Conservation (phyloP, 2,797 vertebrate genomes). For the Clarias laeviceps region DNA sequence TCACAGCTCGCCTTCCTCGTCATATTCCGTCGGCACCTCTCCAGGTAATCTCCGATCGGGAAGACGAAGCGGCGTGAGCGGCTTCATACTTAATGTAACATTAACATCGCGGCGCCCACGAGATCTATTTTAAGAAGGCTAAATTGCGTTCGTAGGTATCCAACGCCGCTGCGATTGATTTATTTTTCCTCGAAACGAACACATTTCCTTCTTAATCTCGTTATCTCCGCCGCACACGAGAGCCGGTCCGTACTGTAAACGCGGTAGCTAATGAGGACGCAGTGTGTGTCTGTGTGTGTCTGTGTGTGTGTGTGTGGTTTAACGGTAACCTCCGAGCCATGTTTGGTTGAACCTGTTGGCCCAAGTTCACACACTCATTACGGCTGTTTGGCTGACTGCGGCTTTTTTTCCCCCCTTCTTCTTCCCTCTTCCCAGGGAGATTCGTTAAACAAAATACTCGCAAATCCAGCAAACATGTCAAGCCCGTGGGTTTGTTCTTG, state of each 20-base stretch:
- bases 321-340: constrained; percentile 36
- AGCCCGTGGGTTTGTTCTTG: constrained; percentile 53
- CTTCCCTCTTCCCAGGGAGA: constrained; percentile 32
- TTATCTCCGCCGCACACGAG: constrained; percentile 29
- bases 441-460: constrained; percentile 57
- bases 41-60: constrained; percentile 79
- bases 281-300: constrained; percentile 13
- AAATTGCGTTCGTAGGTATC: constrained; percentile 29
- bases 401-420: neutral
- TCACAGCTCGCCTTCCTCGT: constrained; percentile 86
- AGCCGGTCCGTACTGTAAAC: constrained; percentile 32
- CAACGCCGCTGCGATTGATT: neutral
- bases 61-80: neutral
- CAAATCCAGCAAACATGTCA: constrained; percentile 52
- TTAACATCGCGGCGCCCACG: too few relatives aligned
- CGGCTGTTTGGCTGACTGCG: constrained; percentile 44
- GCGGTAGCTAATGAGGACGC: constrained; percentile 40
- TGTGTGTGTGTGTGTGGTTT: constrained; percentile 33
- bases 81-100: neutral
- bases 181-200: constrained; percentile 30
- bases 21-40: constrained; percentile 83
- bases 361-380: constrained; percentile 41
- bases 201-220: constrained; percentile 41
- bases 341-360: constrained; percentile 56
- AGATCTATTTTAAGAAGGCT: constrained; percentile 58